phyloP scores from a whole-genome alignment of 2,797 vertebrate species.

The Myotis vivesi region DNA sequence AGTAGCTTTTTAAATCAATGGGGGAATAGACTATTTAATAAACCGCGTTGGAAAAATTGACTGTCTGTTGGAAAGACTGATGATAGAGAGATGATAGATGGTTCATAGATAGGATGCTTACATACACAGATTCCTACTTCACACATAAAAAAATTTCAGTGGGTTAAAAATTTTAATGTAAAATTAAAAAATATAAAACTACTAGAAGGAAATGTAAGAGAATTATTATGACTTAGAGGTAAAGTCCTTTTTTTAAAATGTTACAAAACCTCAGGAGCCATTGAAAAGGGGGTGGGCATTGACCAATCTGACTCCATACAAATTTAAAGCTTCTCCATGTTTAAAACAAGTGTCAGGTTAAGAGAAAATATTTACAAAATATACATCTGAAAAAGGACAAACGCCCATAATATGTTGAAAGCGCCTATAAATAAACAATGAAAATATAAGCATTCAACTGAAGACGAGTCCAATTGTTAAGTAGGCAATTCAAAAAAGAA shows the following conservation, averaged over 20 bases:
- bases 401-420: background rate
- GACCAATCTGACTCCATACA: conserved; percentile 6
- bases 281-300: background rate
- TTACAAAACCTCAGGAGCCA: background rate
- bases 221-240: background rate
- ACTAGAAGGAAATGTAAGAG: conserved; percentile 34
- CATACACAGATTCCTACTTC: background rate
- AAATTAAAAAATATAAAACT: conserved; percentile 33
- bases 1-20: background rate
- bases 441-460: conserved; percentile 20
- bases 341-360: background rate
- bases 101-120: background rate
- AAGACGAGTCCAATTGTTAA: conserved; percentile 29
- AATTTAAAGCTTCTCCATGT: background rate
- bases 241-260: background rate
- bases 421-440: background rate
- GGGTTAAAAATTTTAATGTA: background rate
- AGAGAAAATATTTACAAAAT: background rate
- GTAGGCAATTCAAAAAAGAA: background rate
- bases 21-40: conserved; percentile 17
- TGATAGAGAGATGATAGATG: background rate
- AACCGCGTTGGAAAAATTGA: background rate
- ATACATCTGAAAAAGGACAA: background rate
- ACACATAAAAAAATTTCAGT: conserved; percentile 14
- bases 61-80: background rate